Percentiles rank a stretch among this genome's conserved stretches.
Evolutionary conservation across 2,888 invertebrate genomes (phyloP).

Genomic region (Morpho achilles): DNA sequence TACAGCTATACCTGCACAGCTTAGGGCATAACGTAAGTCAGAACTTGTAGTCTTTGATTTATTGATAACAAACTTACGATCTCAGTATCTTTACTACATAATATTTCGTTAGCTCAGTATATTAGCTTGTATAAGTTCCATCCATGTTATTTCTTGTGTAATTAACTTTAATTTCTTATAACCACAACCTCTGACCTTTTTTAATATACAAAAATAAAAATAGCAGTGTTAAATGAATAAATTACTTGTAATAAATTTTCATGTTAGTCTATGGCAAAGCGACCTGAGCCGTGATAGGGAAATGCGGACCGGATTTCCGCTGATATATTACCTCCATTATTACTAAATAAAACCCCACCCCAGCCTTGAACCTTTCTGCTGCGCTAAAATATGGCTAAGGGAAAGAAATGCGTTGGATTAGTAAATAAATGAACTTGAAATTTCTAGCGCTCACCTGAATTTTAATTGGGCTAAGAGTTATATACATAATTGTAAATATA

Average conservation of each 20-base stretch:
- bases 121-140: no score
- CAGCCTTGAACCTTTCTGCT: slow-evolving; percentile 45
- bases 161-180: slow-evolving; percentile 1
- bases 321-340: slow-evolving; percentile 43
- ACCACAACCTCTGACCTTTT: slow-evolving; percentile 4
- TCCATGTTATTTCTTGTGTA: no score
- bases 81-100: no score
- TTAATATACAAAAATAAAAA: not conserved
- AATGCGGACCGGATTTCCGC: slow-evolving; percentile 62
- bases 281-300: slow-evolving; percentile 44
- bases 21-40: no score
- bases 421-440: not conserved
- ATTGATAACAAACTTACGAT: no score
- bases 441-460: not conserved
- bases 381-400: slow-evolving; percentile 18
- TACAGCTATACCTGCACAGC: no score
- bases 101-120: no score
- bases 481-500: not conserved
- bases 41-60: no score
- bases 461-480: not conserved
- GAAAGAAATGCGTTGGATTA: slow-evolving; percentile 13
- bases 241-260: slow-evolving; percentile 22
- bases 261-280: slow-evolving; percentile 30
- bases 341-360: slow-evolving; percentile 35
- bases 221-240: slow-evolving; percentile 13